Conservation (phyloP, 2,113 vertebrate genomes). For the Anseranas semipalmata region DNA sequence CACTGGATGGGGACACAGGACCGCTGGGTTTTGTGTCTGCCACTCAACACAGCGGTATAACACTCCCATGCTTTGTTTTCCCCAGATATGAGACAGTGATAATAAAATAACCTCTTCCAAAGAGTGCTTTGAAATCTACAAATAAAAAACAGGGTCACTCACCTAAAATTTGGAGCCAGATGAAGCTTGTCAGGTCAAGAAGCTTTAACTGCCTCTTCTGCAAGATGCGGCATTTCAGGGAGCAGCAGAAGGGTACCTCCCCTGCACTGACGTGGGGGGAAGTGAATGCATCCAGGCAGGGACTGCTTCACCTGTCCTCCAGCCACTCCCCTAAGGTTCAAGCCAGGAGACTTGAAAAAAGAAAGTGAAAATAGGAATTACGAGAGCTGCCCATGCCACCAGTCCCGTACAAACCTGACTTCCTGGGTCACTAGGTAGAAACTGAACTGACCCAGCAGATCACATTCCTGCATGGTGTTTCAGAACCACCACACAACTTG, state of each 20-base stretch:
- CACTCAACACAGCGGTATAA: background rate
- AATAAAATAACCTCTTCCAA: background rate
- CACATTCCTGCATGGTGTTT: background rate
- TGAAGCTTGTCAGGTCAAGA: background rate
- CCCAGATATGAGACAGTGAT: background rate
- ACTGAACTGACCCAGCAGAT: background rate
- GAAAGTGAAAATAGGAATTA: background rate
- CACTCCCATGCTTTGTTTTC: background rate
- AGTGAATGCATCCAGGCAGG: background rate
- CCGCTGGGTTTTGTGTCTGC: background rate
- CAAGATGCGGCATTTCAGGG: background rate
- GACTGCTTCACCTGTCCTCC: background rate
- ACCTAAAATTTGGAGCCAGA: background rate
- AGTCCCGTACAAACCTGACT: background rate
- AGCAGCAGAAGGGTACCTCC: background rate
- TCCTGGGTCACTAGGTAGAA: background rate
- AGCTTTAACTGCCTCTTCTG: background rate
- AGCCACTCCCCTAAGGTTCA: background rate
- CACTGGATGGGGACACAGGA: background rate
- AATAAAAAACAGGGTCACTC: background rate
- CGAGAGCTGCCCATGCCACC: background rate
- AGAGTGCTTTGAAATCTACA: background rate
- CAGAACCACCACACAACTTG: rapidly evolving
- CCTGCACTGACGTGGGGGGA: rapidly evolving
- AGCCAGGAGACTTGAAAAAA: background rate